Evolutionary conservation across 2,888 invertebrate genomes (phyloP), one percentile per base, ranked within the genome.

Genomic region (Drosophila anomelani): DNA sequence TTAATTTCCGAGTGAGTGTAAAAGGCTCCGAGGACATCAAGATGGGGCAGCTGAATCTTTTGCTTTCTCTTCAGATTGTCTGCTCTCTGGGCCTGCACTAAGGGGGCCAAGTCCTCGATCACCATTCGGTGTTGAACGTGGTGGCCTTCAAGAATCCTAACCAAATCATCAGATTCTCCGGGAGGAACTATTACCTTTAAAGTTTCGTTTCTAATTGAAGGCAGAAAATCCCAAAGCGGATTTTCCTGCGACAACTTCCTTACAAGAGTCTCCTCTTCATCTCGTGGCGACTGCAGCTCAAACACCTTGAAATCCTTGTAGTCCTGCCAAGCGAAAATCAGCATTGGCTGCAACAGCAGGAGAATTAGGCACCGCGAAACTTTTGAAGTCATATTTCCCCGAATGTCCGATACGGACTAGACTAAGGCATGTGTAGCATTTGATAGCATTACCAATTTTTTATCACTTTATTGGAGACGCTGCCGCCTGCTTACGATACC

Each of bases 1-100:
- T 94, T 92, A 23, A 95, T 94, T 93, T 91, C 91, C n/a, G 76
- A 53, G 23, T 80, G 84, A 0, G 88, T 80, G 17, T 85, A 87
- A 38, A 88, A 91, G 0, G 63, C 79, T 1, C 43, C 79, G 7
- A 88, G 47, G 15, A 75, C 81, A 69, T 83, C 78, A 9, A 86
- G 56, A 1, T 51, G 26, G 0, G 81, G 83, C 55, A 72, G 1
- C 3, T 61, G 66, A 0, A 57, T 29, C 2, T 56, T 63, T 1
- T 66, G 32, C 53, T 78, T 83, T 15, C 63, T 75, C 17, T 59
- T 60, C 4, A 47, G 23, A 64, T 89, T 84, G 23, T 81, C 81
- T 5, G 57, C 75, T 10, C 79, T 75, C 7, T 90, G 87, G 0
- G 79, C 73, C 3, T 26, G 13, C 3, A 88, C 53, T n/a, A 82